phyloP scores from a whole-genome alignment of 1,140 invertebrate genomes.

The Drosophila bipectinata region DNA sequence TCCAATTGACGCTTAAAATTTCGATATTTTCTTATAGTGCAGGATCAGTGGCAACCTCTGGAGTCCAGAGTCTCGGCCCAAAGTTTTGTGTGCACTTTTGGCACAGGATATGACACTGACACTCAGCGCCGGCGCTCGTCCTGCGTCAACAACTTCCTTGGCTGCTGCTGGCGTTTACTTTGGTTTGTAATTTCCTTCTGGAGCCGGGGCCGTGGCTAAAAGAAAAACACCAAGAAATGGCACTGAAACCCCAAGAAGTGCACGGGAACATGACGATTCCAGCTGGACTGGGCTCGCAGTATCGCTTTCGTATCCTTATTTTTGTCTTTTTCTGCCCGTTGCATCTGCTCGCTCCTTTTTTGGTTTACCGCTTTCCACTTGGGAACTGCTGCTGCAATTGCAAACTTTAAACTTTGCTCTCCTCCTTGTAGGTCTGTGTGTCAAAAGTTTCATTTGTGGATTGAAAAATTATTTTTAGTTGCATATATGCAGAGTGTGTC shows the following conservation, averaged over 20 bases:
- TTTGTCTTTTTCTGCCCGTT: constrained; percentile 1
- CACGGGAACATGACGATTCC: constrained; percentile 70
- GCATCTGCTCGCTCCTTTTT: neutral
- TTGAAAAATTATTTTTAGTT: constrained; percentile 79
- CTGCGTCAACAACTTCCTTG: constrained; percentile 77
- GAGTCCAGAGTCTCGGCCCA: constrained; percentile 22
- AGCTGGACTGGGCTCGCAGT: constrained; percentile 43
- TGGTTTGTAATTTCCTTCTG: constrained; percentile 79
- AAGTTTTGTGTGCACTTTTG: constrained; percentile 72
- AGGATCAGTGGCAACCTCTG: neutral
- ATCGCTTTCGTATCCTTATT: neutral
- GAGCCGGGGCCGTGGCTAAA: constrained; percentile 64
- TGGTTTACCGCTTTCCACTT: constrained; percentile 64
- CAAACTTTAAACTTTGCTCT: constrained; percentile 75
- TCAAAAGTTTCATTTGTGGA: constrained; percentile 79
- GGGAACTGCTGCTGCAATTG: constrained; percentile 60
- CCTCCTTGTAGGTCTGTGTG: constrained; percentile 38
- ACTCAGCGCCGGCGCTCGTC: constrained; percentile 72
- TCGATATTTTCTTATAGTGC: constrained; percentile 1
- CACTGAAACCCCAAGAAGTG: constrained; percentile 62
- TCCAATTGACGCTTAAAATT: neutral
- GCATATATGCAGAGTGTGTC: constrained; percentile 77
- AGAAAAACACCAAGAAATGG: constrained; percentile 66
- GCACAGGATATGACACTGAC: constrained; percentile 81
- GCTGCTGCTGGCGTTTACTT: constrained; percentile 76